Conservation (phyloP, 2,888 invertebrate genomes). For the Quadriops clusia region DNA sequence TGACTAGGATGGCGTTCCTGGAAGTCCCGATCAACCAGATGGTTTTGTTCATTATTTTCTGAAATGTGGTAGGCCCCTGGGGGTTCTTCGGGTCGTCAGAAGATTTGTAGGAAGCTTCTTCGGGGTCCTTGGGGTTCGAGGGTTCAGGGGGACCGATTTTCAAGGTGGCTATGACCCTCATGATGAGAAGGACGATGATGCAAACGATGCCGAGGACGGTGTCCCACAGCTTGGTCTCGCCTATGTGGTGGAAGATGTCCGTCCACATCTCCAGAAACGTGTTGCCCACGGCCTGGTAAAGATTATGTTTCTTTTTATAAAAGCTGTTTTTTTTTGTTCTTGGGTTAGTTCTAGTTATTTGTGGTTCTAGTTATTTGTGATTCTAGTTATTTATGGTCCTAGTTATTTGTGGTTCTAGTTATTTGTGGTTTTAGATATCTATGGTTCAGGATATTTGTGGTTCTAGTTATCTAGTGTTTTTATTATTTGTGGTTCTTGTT, state of each 20-base stretch:
- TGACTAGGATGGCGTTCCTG: conserved; percentile 74
- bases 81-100: conserved; percentile 3
- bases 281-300: too few relatives aligned
- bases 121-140: conserved; percentile 3
- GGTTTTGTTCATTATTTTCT: conserved; percentile 45
- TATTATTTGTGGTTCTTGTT: too few relatives aligned
- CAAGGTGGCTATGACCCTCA: conserved; percentile 47
- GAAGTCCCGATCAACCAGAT: conserved; percentile 70
- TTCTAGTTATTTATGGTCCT: too few relatives aligned
- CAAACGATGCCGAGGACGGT: conserved; percentile 62
- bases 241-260: conserved; percentile 56
- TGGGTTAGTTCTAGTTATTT: too few relatives aligned
- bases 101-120: conserved; percentile 6
- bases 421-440: too few relatives aligned
- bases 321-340: too few relatives aligned
- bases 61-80: conserved; percentile 15
- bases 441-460: too few relatives aligned
- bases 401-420: too few relatives aligned
- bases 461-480: too few relatives aligned
- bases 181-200: conserved; percentile 60
- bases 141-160: conserved; percentile 10
- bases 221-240: conserved; percentile 56
- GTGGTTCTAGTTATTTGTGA: too few relatives aligned
- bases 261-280: conserved; percentile 72
- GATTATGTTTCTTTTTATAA: too few relatives aligned